These are phyloP conservation scores for Odontophorus gujanensis DNA, from an alignment of 2,113 vertebrate species.

Conservation along the genomic window DNA sequence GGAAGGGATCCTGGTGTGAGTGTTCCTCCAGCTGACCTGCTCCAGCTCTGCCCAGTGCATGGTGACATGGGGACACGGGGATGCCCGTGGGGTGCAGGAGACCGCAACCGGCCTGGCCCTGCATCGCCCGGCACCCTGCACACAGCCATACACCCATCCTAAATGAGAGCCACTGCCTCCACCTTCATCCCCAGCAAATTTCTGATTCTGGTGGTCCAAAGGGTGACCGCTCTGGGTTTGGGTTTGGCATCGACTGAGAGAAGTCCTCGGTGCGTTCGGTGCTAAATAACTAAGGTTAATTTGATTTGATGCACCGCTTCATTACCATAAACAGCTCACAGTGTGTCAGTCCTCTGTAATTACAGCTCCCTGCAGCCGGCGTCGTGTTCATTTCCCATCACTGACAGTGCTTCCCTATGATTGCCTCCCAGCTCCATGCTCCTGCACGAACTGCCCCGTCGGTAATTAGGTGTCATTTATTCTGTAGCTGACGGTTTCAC, in stretches of 20 bases:
- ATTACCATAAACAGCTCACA: conserved; percentile 74
- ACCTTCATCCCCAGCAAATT: background rate
- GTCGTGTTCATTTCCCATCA: conserved; percentile 17
- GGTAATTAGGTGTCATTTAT: conserved; percentile 31
- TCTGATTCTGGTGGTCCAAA: background rate
- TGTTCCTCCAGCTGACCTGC: background rate
- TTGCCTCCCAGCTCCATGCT: conserved; percentile 20
- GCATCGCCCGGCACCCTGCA: background rate
- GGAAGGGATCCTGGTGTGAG: background rate
- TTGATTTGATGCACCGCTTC: conserved; percentile 76
- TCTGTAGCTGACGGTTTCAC: background rate
- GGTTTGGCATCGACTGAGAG: conserved; percentile 6
- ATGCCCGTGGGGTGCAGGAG: background rate
- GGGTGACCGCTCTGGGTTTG: background rate
- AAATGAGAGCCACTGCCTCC: background rate
- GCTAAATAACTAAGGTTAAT: conserved; percentile 74
- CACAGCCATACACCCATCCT: accelerated
- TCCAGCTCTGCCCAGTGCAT: background rate
- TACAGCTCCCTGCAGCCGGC: conserved; percentile 52
- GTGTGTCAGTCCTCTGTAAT: conserved; percentile 69
- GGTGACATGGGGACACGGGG: background rate
- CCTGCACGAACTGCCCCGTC: conserved; percentile 24
- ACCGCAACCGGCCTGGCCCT: background rate
- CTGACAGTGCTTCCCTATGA: background rate
- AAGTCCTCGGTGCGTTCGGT: conserved; percentile 36